phyloP scores from a whole-genome alignment of 2,113 vertebrate genomes.

The Anoura caudifer region DNA sequence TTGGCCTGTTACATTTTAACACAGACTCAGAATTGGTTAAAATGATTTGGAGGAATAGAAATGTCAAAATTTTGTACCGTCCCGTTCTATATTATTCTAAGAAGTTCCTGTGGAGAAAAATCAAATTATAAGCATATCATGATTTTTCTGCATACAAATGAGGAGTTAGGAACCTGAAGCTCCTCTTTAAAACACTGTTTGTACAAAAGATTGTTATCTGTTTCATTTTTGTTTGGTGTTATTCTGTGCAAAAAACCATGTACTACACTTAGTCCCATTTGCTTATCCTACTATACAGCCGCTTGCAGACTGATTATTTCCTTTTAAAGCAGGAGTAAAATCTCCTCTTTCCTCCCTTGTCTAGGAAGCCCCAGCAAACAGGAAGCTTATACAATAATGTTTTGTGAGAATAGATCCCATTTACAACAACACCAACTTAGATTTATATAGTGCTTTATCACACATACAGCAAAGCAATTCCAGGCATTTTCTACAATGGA shows the following conservation, averaged over 20 bases:
- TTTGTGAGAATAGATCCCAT: conserved; percentile 42
- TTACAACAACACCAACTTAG: conserved; percentile 56
- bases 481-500: conserved; percentile 43
- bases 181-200: conserved; percentile 30
- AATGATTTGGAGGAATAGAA: not conserved
- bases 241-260: conserved; percentile 35
- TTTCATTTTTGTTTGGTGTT: conserved; percentile 30
- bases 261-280: conserved; percentile 39
- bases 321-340: conserved; percentile 59
- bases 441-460: conserved; percentile 52
- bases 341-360: conserved; percentile 6
- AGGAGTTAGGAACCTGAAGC: conserved; percentile 18
- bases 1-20: not conserved
- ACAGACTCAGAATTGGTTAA: not conserved
- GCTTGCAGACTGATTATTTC: conserved; percentile 57
- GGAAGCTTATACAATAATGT: conserved; percentile 7
- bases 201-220: conserved; percentile 56
- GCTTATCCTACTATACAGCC: conserved; percentile 57
- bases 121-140: conserved; percentile 54
- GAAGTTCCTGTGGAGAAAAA: conserved; percentile 48
- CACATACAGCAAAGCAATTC: not conserved
- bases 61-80: not conserved
- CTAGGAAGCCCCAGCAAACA: conserved; percentile 56
- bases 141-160: conserved; percentile 56
- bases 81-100: not conserved